Evolutionary conservation across 2,888 invertebrate species (phyloP).

Genomic region (Epistrophe grossulariae): DNA sequence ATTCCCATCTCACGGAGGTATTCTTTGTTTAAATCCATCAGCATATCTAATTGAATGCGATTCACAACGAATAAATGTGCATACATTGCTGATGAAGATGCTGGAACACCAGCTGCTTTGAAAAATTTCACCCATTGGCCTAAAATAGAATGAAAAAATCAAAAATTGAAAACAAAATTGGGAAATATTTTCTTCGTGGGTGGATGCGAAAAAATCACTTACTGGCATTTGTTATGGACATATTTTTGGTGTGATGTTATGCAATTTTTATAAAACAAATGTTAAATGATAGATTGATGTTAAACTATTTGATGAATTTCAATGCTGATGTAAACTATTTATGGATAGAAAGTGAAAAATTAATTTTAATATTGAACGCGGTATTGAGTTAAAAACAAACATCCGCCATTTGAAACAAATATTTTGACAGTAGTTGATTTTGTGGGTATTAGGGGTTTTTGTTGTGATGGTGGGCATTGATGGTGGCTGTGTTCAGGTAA

Average conservation of each 20-base stretch:
- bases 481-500: slow-evolving; percentile 12
- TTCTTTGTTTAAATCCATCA: slow-evolving; percentile 93
- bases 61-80: slow-evolving; percentile 94
- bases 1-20: slow-evolving; percentile 95
- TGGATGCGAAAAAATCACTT: not conserved
- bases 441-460: not conserved
- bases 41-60: slow-evolving; percentile 93
- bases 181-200: slow-evolving; percentile 17
- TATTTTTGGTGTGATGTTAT: slow-evolving; percentile 16
- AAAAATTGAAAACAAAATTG: not conserved
- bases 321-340: not conserved
- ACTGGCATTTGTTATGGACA: slow-evolving; percentile 62
- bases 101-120: slow-evolving; percentile 92
- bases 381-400: slow-evolving; percentile 65
- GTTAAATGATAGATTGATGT: not conserved
- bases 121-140: slow-evolving; percentile 93
- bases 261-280: not conserved
- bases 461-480: not conserved
- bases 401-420: slow-evolving; percentile 58
- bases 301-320: not conserved
- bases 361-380: slow-evolving; percentile 26
- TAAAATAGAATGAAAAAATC: slow-evolving; percentile 67
- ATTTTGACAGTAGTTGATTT: slow-evolving; percentile 38
- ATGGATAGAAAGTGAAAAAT: not conserved
- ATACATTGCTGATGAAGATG: slow-evolving; percentile 90